Evolutionary conservation across 1,140 invertebrate species (phyloP), one percentile per base, ranked within the genome.

Genomic region (Limonius californicus): DNA sequence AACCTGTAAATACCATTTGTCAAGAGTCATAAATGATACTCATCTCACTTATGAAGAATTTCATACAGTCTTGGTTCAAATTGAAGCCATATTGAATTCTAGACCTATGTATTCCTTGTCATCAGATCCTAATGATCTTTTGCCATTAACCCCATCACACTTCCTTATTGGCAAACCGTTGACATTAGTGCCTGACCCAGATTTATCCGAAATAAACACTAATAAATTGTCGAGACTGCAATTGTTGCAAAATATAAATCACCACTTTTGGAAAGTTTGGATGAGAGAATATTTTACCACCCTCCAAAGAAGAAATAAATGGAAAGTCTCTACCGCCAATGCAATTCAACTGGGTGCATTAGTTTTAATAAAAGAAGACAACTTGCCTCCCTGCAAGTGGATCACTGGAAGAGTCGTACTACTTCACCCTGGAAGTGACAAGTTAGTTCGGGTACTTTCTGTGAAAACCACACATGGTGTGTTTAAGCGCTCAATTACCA

Each of bases 121-220:
- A 2, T 39, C 3, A 6, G n/a, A 39, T 39, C 35, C 35, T 12
- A 39, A 39, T 39, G 35, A 39, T 6, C 2, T 14, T n/a, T 9
- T 12, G n/a, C 8, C n/a, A 2, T 39, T 77, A 6, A 76, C 76
- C 8, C 75, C 78, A 8, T 69, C 62, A 12, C 75, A 80, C 69
- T 77, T 79, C 61, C 54, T 78, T 18, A 73, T 70, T 35, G 75
- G 76, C 8, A 39, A 63, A 16, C 63, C 72, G 1, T 47, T 77
- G 14, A 66, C 59, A 7, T 35, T 61, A 1, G 8, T 70, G 7
- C 64, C 69, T 11, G 60, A 68, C 27, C 54, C 61, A 9, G 20
- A 63, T 43, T 30, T 62, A 1, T 32, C 20, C 7, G n/a, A 57
- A 1, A 2, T 55, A 4, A 43, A 35, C 6, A 53, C 67, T 16